Base-by-base conservation (phyloP, 2,797 vertebrate species). In the Mormyrus hasselquistii region DNA sequence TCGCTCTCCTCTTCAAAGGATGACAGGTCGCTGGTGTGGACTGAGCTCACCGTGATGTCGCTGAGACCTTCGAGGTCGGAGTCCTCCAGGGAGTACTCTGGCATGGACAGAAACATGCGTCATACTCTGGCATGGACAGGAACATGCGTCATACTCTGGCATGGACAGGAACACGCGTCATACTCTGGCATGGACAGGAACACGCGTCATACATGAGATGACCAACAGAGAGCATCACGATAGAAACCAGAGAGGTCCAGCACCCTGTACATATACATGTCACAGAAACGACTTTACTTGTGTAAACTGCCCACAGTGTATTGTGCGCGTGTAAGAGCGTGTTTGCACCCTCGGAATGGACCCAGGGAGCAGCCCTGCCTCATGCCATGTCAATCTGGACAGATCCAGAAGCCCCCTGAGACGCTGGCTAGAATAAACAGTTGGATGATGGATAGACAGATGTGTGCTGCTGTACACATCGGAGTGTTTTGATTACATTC, bases 11-110 rank as follows among this genome's bases (percentile, higher is more conserved):
- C 98, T 92, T 99, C 98, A 90, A 99, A 99, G 3, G 98, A 99
- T 0, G 98, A 99, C 91, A 99, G 96, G 93, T 99, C 99, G 89
- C 99, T 99, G 91, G 99, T 99, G 93, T 99, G 99, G 91, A 99
- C 99, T 0, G 99, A 99, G 93, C 99, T 99, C 92, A 99, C 98
- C 0, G 98, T 99, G 94, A 99, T 98, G 95, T 99, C 99, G 38
- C 98, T 99, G 91, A 99, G 96, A 29, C 97, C 97, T n/a, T 99
- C 99, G 89, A 97, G 92, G 92, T 99, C 99, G 0, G 98, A 99
- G 93, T 99, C 99, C 90, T 98, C 93, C 88, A 97, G 92, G 0
- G 93, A 95, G 92, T 96, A 95, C 93, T 98, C 97, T 99, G 93
- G 50, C 1, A 29, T 29, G 25, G 25, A 29, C 25, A 29, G 25